phyloP scores from a whole-genome alignment of 2,797 vertebrate genomes.

The Todus mexicanus region DNA sequence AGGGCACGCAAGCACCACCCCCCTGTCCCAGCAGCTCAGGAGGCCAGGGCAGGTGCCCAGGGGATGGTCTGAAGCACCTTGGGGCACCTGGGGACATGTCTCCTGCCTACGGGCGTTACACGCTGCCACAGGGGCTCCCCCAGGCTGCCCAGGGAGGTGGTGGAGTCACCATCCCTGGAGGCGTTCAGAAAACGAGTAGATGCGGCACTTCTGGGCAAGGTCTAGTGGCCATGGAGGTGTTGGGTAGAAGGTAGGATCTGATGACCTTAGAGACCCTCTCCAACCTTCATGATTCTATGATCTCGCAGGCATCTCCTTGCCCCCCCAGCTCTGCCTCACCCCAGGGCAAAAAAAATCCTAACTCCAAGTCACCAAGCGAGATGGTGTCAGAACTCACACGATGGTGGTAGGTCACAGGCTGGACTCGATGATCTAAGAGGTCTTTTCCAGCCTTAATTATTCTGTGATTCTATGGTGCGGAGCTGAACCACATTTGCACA shows the following conservation, averaged over 20 bases:
- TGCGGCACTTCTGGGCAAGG: too few relatives aligned
- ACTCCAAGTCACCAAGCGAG: not conserved
- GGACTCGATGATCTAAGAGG: too few relatives aligned
- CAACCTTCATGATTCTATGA: too few relatives aligned
- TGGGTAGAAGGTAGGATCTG: too few relatives aligned
- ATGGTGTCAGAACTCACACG: not conserved
- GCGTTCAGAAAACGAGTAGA: too few relatives aligned
- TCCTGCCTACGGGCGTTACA: rapidly evolving
- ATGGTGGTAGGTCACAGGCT: too few relatives aligned
- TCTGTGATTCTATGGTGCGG: too few relatives aligned
- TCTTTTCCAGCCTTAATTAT: too few relatives aligned
- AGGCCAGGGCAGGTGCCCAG: not conserved
- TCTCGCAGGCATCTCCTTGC: not conserved
- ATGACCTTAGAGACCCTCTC: too few relatives aligned
- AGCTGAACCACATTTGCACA: not conserved
- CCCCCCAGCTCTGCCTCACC: not conserved
- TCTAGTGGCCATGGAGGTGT: too few relatives aligned
- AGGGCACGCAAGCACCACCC: not conserved
- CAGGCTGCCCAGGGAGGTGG: too few relatives aligned
- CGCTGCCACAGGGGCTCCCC: not conserved
- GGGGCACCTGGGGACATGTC: not conserved
- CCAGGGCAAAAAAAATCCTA: rapidly evolving
- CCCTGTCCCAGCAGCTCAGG: not conserved
- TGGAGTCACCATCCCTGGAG: too few relatives aligned
- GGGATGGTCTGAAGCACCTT: not conserved